Percentiles rank a stretch among this genome's conserved stretches.
Conservation (phyloP, 2,797 vertebrate species). For the Peromyscus attwateri region DNA sequence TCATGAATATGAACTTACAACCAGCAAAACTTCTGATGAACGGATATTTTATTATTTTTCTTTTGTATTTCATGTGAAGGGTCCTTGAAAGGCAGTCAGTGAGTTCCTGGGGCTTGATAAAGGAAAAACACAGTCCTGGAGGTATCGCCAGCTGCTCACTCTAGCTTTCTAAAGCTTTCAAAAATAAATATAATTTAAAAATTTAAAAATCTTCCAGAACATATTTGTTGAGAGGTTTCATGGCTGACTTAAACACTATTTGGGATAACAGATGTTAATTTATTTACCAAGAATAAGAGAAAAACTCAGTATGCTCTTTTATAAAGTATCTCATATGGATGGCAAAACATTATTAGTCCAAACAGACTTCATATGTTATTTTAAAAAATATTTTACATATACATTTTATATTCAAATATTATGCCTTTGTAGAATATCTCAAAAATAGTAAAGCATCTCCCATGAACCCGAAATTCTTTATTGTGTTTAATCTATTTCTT, state of each 20-base stretch:
- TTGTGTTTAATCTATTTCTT: not conserved
- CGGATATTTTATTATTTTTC: slow-evolving; percentile 69
- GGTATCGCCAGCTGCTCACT: slow-evolving; percentile 81
- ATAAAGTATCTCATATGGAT: not conserved
- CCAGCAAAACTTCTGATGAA: slow-evolving; percentile 80
- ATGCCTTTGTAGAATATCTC: not conserved
- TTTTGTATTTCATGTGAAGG: slow-evolving; percentile 23
- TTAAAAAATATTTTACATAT: slow-evolving; percentile 62
- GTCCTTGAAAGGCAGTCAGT: slow-evolving; percentile 6
- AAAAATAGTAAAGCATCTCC: slow-evolving; percentile 4
- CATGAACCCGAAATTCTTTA: slow-evolving; percentile 2
- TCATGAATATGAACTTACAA: slow-evolving; percentile 80
- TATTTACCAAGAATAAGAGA: slow-evolving; percentile 52
- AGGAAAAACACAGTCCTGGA: slow-evolving; percentile 60
- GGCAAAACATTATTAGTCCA: slow-evolving; percentile 39
- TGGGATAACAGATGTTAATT: slow-evolving; percentile 76
- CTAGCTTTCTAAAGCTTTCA: slow-evolving; percentile 61
- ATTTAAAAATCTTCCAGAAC: slow-evolving; percentile 66
- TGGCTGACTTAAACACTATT: slow-evolving; percentile 47
- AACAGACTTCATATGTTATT: slow-evolving; percentile 51
- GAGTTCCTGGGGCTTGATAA: not conserved
- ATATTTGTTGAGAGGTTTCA: slow-evolving; percentile 52
- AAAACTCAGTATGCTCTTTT: slow-evolving; percentile 60
- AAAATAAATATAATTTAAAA: slow-evolving; percentile 72
- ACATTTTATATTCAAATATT: slow-evolving; percentile 51